phyloP scores from a whole-genome alignment of 2,797 vertebrate species.

The Chromis chromis region DNA sequence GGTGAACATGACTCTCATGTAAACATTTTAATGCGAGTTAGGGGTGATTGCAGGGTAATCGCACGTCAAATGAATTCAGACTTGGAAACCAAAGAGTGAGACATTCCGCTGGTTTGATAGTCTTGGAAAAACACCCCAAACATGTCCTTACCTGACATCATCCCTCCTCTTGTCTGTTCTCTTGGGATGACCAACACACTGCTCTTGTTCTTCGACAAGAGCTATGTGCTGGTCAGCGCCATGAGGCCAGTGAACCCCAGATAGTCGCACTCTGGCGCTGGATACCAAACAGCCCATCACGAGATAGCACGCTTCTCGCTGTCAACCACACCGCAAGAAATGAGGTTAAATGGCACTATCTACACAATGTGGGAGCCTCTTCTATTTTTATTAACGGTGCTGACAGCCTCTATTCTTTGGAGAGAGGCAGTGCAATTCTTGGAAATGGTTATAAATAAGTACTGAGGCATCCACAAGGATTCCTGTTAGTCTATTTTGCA shows the following conservation, averaged over 20 bases:
- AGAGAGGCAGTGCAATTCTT: constrained; percentile 62
- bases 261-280: constrained; percentile 77
- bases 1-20: neutral
- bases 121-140: constrained; percentile 55
- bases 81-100: constrained; percentile 57
- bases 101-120: constrained; percentile 66
- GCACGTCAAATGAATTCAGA: constrained; percentile 23
- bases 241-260: constrained; percentile 73
- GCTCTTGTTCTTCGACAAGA: constrained; percentile 72
- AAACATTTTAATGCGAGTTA: neutral
- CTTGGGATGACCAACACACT: constrained; percentile 68
- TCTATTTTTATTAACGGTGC: constrained; percentile 82
- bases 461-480: constrained; percentile 43
- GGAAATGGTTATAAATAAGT: constrained; percentile 76
- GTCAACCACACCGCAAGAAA: constrained; percentile 77
- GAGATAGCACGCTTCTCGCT: constrained; percentile 74
- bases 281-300: constrained; percentile 72
- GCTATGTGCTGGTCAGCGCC: constrained; percentile 67
- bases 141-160: constrained; percentile 79
- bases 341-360: constrained; percentile 84
- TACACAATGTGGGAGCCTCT: constrained; percentile 75
- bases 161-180: constrained; percentile 67
- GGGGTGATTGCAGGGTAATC: neutral
- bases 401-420: constrained; percentile 77
- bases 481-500: constrained; percentile 55